These are phyloP conservation scores for Balanococcus diminutus DNA, from an alignment of 2,888 invertebrate species.

Conservation along the genomic window DNA sequence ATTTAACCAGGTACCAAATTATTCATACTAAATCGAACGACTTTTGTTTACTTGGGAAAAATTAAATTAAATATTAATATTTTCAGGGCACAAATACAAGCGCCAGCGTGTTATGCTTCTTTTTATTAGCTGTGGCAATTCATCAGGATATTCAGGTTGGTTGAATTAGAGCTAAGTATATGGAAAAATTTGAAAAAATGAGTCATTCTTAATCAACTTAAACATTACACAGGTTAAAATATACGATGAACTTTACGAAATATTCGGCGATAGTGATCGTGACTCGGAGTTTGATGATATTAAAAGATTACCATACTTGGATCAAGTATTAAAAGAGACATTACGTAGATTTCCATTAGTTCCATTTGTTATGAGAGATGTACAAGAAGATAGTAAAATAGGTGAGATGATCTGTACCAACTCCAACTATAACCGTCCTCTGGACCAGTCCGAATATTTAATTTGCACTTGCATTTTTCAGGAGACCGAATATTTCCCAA, in stretches of 20 bases:
- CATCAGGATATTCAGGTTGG: constrained; percentile 2
- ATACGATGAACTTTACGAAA: constrained; percentile 56
- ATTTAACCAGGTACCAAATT: too few species aligned
- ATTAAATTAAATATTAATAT: too few species aligned
- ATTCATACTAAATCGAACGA: too few species aligned
- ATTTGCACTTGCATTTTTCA: background rate
- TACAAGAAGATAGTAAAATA: background rate
- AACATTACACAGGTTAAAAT: constrained; percentile 56
- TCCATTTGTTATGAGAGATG: too few species aligned
- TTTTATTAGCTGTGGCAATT: background rate
- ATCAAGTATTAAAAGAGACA: constrained; percentile 57
- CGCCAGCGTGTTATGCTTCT: background rate
- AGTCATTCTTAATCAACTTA: too few species aligned
- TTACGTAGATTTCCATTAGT: constrained; percentile 56
- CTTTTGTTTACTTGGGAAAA: too few species aligned
- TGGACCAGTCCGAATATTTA: background rate
- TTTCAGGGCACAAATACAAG: background rate
- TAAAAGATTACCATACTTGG: constrained; percentile 58
- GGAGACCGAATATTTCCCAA: constrained; percentile 12
- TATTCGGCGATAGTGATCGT: constrained; percentile 58
- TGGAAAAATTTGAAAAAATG: too few species aligned
- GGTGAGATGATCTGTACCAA: background rate
- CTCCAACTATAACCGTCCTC: too few species aligned
- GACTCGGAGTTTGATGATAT: constrained; percentile 63
- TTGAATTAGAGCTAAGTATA: too few species aligned